A percentile compares a stretch with the other conserved stretches of the same genome.
phyloP scores from a whole-genome alignment of 2,888 invertebrate species.

The Hanleya hanleyi region DNA sequence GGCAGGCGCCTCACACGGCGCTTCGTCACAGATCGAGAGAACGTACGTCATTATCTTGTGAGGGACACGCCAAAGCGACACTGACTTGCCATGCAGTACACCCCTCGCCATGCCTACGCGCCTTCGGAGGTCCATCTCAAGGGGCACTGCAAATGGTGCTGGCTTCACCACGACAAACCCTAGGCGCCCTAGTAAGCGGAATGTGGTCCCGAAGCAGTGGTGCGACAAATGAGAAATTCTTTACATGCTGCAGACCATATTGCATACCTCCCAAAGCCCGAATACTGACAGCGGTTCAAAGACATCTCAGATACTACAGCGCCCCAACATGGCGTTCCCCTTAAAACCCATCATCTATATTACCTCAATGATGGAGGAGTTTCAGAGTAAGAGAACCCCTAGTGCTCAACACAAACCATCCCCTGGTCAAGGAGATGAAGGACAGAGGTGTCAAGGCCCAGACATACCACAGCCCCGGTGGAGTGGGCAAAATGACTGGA shows the following conservation, averaged over 20 bases:
- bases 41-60: neutral
- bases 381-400: no score
- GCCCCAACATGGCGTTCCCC: no score
- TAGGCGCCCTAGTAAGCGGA: neutral
- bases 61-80: neutral
- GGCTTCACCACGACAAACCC: neutral
- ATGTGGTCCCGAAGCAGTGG: neutral
- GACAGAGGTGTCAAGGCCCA: no score
- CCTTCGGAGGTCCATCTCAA: neutral
- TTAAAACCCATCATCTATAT: no score
- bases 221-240: neutral
- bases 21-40: constrained; percentile 14
- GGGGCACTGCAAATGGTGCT: constrained; percentile 8
- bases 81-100: no score
- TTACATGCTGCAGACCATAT: neutral
- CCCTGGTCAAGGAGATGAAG: no score
- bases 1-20: constrained; percentile 8
- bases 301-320: no score
- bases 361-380: no score
- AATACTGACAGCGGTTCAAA: constrained; percentile 6
- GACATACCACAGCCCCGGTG: no score
- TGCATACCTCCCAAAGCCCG: neutral
- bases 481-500: no score
- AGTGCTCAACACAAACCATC: no score
- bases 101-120: constrained; percentile 7